Evolutionary conservation across 2,113 vertebrate species (phyloP).

Genomic region (Bos indicus): DNA sequence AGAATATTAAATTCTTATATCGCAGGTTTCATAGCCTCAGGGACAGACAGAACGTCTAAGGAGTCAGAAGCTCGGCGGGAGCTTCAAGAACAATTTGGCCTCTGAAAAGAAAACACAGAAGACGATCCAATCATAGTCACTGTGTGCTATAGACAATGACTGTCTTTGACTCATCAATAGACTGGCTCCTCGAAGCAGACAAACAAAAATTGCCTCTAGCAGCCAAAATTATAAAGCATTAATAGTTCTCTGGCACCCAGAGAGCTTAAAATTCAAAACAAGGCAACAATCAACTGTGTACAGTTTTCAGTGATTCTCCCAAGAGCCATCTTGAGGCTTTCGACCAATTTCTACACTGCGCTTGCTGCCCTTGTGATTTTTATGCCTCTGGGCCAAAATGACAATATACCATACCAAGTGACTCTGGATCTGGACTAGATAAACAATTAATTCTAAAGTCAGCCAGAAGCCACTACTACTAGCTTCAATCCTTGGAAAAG

Average conservation of each 20-base stretch:
- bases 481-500: not conserved
- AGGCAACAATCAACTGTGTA: not conserved
- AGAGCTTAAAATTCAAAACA: not conserved
- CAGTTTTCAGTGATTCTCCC: not conserved
- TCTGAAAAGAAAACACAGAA: not conserved
- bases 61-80: not conserved
- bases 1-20: not conserved
- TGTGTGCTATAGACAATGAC: not conserved
- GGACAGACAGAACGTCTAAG: not conserved
- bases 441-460: conserved; percentile 60
- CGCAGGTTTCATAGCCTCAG: not conserved
- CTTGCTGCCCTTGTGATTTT: not conserved
- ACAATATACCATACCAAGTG: not conserved
- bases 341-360: not conserved
- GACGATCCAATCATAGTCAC: not conserved
- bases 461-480: conserved; percentile 24
- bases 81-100: not conserved
- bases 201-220: not conserved
- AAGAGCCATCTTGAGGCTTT: not conserved
- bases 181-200: not conserved
- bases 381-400: not conserved
- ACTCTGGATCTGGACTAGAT: not conserved
- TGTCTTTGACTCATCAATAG: not conserved
- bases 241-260: not conserved
- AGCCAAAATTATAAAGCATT: not conserved